Evolutionary conservation across 2,797 vertebrate species (phyloP).

Genomic region (Tapirus indicus): DNA sequence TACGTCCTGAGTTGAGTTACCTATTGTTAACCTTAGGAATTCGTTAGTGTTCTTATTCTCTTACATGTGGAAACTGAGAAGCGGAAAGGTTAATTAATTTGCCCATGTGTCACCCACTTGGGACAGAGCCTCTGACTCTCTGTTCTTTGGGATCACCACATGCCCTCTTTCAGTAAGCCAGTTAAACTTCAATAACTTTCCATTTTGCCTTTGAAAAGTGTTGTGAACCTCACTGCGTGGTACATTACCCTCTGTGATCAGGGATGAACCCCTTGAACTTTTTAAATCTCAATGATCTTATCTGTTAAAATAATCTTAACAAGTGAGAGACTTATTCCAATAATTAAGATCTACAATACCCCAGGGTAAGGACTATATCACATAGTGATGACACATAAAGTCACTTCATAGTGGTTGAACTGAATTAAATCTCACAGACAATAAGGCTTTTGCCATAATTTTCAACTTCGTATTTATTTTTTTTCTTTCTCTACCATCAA

Average conservation of each 20-base stretch:
- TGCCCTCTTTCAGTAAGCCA: background rate
- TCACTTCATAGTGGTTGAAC: background rate
- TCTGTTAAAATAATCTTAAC: slow-evolving; percentile 30
- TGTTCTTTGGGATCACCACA: background rate
- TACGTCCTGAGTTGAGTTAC: background rate
- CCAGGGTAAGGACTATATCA: background rate
- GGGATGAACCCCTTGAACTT: background rate
- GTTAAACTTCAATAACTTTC: background rate
- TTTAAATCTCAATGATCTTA: background rate
- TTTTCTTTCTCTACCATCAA: background rate
- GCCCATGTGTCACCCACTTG: background rate
- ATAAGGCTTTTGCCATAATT: background rate
- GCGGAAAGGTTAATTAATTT: background rate
- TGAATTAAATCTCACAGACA: background rate
- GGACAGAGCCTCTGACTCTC: background rate
- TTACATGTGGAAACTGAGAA: background rate
- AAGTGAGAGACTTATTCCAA: background rate
- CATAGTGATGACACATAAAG: background rate
- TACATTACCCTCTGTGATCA: background rate
- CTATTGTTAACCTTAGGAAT: background rate
- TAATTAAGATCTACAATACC: background rate
- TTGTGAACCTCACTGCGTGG: background rate
- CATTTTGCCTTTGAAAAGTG: background rate
- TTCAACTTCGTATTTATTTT: background rate
- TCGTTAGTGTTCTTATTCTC: background rate